A percentile compares a stretch with the other conserved stretches of the same genome.
Conservation (phyloP, 2,797 vertebrate species). For the Pseudochirops cupreus region DNA sequence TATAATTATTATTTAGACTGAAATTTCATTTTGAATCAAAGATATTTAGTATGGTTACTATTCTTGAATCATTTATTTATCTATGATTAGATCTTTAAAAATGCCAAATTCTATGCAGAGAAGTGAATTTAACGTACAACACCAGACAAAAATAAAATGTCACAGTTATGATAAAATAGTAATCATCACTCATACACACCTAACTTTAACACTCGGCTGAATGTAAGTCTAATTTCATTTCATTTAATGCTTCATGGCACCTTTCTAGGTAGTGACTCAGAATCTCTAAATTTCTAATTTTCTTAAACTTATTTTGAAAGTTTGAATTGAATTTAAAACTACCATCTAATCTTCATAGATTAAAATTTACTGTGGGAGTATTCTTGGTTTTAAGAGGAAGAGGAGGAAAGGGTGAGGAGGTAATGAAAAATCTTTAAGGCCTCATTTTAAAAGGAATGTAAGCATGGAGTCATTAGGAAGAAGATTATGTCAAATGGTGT, state of each 20-base stretch:
- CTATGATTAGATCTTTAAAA: neutral
- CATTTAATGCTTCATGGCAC: constrained; percentile 11
- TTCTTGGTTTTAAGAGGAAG: constrained; percentile 35
- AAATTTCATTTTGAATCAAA: neutral
- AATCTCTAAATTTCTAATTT: constrained; percentile 51
- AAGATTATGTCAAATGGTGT: constrained; percentile 41
- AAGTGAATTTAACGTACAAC: constrained; percentile 13
- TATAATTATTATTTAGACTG: neutral
- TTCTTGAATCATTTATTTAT: neutral
- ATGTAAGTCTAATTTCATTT: neutral
- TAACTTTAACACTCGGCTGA: constrained; percentile 28
- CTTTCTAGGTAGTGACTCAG: constrained; percentile 19
- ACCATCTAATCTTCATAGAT: constrained; percentile 24
- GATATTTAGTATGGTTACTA: constrained; percentile 4
- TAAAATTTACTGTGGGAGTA: neutral
- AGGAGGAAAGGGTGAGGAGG: constrained; percentile 21
- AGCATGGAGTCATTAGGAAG: constrained; percentile 44
- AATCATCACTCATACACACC: constrained; percentile 22
- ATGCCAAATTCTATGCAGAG: constrained; percentile 20
- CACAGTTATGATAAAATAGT: constrained; percentile 5
- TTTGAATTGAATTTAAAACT: constrained; percentile 30
- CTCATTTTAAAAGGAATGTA: constrained; percentile 49
- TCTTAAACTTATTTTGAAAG: constrained; percentile 20
- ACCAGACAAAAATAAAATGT: constrained; percentile 47
- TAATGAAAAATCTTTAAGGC: constrained; percentile 32